These are phyloP conservation scores for Piezodorus guildinii DNA, from an alignment of 1,140 invertebrate genomes.

Conservation along the genomic window DNA sequence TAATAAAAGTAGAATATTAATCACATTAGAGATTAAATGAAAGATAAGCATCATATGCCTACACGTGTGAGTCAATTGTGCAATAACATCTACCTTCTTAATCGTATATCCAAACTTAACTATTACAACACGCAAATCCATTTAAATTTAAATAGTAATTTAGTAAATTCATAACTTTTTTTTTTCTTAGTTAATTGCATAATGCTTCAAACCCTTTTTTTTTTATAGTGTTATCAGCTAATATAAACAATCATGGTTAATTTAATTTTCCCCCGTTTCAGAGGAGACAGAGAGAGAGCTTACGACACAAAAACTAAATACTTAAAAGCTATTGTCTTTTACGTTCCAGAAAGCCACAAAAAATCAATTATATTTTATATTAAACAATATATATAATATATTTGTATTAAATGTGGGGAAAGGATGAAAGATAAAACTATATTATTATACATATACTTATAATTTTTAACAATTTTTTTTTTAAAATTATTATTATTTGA, in stretches of 20 bases:
- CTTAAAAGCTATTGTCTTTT: conserved; percentile 15
- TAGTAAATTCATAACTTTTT: not conserved
- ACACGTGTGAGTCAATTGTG: conserved; percentile 2
- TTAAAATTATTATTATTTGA: not conserved
- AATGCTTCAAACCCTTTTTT: conserved; percentile 1
- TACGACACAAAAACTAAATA: not conserved
- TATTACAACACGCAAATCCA: conserved; percentile 8
- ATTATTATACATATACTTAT: not conserved
- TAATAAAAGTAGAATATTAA: not conserved
- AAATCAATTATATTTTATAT: not conserved
- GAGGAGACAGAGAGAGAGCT: not conserved
- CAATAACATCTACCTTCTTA: not conserved
- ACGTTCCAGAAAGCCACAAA: not conserved
- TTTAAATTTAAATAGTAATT: not conserved
- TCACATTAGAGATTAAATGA: too few relatives aligned
- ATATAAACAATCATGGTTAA: conserved; percentile 8
- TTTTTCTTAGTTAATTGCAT: not conserved
- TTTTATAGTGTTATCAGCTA: conserved; percentile 7
- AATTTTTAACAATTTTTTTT: not conserved
- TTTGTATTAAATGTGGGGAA: not conserved
- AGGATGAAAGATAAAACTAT: not conserved
- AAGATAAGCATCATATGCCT: conserved; percentile 11
- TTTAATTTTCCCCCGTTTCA: not conserved
- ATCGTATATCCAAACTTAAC: not conserved
- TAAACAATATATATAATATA: too few relatives aligned